Percentiles rank a stretch among this genome's conserved stretches.
These are phyloP conservation scores for Sprattus sprattus DNA, from an alignment of 2,113 vertebrate genomes.

Conservation along the genomic window DNA sequence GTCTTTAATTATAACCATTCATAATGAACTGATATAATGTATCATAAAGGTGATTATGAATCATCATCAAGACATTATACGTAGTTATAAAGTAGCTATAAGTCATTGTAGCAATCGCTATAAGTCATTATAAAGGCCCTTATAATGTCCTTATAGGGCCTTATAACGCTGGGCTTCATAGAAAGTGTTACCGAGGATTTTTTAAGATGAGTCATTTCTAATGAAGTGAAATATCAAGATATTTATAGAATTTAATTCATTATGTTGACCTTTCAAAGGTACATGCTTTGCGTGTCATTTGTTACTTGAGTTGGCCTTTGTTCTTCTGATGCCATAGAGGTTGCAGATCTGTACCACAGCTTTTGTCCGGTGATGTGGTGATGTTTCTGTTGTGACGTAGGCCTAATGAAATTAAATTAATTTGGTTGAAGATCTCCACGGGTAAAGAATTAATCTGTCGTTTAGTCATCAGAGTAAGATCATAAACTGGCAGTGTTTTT, in stretches of 20 bases:
- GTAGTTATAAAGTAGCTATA: no score
- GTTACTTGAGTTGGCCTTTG: background rate
- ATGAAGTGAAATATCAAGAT: slow-evolving; percentile 29
- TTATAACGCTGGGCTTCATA: no score
- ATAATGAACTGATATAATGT: no score
- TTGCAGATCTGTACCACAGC: background rate
- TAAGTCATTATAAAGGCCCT: no score
- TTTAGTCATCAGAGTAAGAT: background rate
- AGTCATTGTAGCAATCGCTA: no score
- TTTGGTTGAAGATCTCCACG: background rate
- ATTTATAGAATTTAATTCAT: slow-evolving; percentile 1
- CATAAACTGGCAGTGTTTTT: background rate
- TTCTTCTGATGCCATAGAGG: background rate
- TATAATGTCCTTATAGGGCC: no score
- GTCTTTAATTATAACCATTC: no score
- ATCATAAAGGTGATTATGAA: no score
- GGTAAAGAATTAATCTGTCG: background rate
- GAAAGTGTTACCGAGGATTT: no score
- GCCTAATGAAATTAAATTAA: background rate
- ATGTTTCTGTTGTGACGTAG: background rate
- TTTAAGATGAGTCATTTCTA: slow-evolving; percentile 4
- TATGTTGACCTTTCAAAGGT: background rate
- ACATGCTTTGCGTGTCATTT: slow-evolving; percentile 8
- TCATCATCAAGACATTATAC: no score
- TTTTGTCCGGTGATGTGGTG: background rate